Conservation (phyloP, 64 coral and sea anemone genomes). For the Montipora sp. region DNA sequence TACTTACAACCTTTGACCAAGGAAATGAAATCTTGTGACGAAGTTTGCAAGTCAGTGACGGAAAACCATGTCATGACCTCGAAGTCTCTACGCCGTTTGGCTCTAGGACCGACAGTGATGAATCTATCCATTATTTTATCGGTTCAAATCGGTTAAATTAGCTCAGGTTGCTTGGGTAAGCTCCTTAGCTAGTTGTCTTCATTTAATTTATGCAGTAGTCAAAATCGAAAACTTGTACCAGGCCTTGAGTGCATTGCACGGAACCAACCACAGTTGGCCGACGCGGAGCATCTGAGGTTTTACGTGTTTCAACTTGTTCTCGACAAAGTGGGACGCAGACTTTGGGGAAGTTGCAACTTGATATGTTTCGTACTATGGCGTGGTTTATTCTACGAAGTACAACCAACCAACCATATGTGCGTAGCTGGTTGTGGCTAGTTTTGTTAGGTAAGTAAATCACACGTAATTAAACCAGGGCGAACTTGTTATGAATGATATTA, state of each 20-base stretch:
- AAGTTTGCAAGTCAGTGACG: neutral
- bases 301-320: neutral
- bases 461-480: neutral
- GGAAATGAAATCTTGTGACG: neutral
- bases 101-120: neutral
- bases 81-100: neutral
- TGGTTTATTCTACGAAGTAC: neutral
- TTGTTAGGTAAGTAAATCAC: constrained; percentile 7
- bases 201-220: neutral
- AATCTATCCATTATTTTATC: neutral
- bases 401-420: neutral
- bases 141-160: constrained; percentile 19
- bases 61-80: neutral
- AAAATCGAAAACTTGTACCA: constrained; percentile 14
- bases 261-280: neutral
- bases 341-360: too few relatives aligned
- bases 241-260: neutral
- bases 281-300: neutral
- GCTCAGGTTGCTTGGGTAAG: constrained; percentile 29
- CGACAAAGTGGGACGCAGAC: too few relatives aligned
- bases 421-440: neutral
- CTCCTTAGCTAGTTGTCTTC: constrained; percentile 33
- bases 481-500: too few relatives aligned
- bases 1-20: neutral
- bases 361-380: neutral